A percentile compares a stretch with the other conserved stretches of the same genome.
phyloP scores from a whole-genome alignment of 2,113 vertebrate species.

The Desmodus rotundus region DNA sequence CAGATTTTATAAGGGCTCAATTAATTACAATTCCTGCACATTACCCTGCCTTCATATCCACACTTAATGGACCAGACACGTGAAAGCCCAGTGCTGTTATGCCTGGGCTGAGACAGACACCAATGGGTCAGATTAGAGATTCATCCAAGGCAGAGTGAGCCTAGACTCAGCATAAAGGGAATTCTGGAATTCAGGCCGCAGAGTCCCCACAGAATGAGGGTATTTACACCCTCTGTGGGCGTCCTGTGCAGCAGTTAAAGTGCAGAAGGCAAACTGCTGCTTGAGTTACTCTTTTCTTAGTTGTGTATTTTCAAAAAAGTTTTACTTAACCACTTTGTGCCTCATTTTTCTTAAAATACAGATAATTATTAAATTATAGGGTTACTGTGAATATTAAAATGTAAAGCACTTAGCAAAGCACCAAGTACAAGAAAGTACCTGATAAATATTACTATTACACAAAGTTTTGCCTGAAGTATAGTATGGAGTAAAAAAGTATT shows the following conservation, averaged over 20 bases:
- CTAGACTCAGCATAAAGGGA: not conserved
- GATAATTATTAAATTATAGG: not conserved
- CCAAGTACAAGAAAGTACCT: not conserved
- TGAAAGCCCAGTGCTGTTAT: not conserved
- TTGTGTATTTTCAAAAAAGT: not conserved
- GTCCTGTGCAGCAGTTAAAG: not conserved
- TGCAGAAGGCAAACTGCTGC: not conserved
- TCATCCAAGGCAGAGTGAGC: not conserved
- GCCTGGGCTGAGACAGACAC: not conserved
- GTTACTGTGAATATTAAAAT: not conserved
- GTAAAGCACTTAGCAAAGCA: not conserved
- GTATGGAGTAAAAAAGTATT: not conserved
- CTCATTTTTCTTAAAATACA: slow-evolving; percentile 17
- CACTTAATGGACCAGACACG: not conserved
- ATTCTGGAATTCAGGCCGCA: not conserved
- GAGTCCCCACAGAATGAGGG: not conserved
- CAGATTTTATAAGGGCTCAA: not conserved
- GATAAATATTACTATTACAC: not conserved
- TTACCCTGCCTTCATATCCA: not conserved
- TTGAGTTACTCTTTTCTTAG: not conserved
- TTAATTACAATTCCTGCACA: not conserved
- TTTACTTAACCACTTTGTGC: not conserved
- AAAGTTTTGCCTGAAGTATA: slow-evolving; percentile 6
- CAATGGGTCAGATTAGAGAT: not conserved
- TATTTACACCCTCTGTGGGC: no score